Evolutionary conservation across 2,888 invertebrate species (phyloP), one percentile per base, ranked within the genome.

Genomic region (Gerris lacustris): DNA sequence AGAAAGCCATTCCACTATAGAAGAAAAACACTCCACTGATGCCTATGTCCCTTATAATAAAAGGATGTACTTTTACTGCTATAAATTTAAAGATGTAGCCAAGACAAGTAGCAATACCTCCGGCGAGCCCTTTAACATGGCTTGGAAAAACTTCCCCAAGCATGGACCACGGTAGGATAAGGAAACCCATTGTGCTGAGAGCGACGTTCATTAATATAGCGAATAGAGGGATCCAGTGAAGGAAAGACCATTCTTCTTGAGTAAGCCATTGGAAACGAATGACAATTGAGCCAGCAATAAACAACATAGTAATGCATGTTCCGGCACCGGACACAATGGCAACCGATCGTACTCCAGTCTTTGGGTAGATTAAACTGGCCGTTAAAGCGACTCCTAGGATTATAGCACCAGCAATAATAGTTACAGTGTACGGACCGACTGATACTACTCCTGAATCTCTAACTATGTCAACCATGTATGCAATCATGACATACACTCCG

Each of bases 161-260:
- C 82, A 86, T 82, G 0, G 85, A 84, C 76, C 84, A 86, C 0
- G 86, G 86, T 5, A 86, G 75, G 0, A 83, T 83, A n/a, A 84
- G 77, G 73, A 84, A 84, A 0, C 85, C 86, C 0, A 85, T 72
- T 0, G 84, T 83, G 71, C 83, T 83, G 18, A 81, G 79, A 71
- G 84, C 81, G 71, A 85, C 84, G 74, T 83, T 84, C 66, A 80
- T 74, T 7, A 84, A 75, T 5, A 86, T 76, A 15, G 82, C 78
- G 1, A 80, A 63, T 0, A 83, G 77, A 0, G 85, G 84, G 1
- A 84, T 75, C 69, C 81, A 79, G 6, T 78, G 76, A 6, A 80
- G 69, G 11, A 76, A 70, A 6, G 73, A 72, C 44, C 67, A 70
- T 17, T 68, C 62, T 11, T 71, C 45, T 11, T 69, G 45, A 15